Conservation (phyloP, 2,113 vertebrate genomes). For the Platichthys stellatus region DNA sequence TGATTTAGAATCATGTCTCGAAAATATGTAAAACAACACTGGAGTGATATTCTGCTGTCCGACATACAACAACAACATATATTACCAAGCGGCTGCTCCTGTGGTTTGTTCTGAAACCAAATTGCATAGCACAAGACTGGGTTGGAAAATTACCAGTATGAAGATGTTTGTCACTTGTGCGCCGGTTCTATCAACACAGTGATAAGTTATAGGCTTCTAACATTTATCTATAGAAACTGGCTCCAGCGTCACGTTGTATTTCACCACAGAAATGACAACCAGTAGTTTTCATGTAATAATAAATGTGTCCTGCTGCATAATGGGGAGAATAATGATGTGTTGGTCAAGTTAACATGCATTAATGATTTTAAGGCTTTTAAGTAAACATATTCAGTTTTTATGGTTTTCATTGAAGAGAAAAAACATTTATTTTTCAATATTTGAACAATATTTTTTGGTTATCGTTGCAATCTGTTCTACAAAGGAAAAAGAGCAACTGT, state of each 20-base stretch:
- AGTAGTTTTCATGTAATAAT: too few species aligned
- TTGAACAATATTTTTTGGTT: background rate
- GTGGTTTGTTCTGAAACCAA: background rate
- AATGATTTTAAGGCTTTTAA: background rate
- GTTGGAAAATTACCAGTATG: background rate
- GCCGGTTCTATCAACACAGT: background rate
- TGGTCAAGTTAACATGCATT: too few species aligned
- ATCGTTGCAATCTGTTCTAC: background rate
- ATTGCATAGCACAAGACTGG: background rate
- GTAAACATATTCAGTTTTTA: constrained; percentile 7
- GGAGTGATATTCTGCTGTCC: too few species aligned
- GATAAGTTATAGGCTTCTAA: background rate
- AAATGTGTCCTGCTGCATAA: too few species aligned
- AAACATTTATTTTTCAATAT: background rate
- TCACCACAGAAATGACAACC: constrained; percentile 1
- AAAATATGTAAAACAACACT: too few species aligned
- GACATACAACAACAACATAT: background rate
- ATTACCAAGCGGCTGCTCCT: background rate
- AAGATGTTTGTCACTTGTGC: background rate
- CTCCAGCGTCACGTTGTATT: background rate
- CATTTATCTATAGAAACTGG: background rate
- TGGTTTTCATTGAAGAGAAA: background rate
- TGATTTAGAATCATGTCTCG: too few species aligned
- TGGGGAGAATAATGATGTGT: too few species aligned
- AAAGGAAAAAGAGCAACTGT: background rate